Evolutionary conservation across 1,140 invertebrate species (phyloP), one percentile per base, ranked within the genome.

Genomic region (Drosophila nasuta): DNA sequence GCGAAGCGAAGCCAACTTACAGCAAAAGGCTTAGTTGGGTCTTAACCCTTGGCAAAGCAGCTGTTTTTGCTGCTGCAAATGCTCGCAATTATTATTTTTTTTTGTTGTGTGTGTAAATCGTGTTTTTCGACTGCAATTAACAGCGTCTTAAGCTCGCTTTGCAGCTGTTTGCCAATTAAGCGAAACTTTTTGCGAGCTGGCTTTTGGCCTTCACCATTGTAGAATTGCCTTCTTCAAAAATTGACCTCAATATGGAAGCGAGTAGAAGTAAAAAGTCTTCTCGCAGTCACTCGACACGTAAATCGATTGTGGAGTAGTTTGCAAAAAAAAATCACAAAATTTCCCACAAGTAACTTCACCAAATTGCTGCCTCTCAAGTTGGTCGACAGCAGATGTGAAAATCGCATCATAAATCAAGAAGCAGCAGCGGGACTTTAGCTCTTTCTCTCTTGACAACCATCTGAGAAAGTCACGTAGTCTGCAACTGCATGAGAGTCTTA

Each of bases 51-150:
- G 54, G 28, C 15, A 25, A 76, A 66, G 35, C 49, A 51, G 49
- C 20, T 33, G 51, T 25, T 51, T 3, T 11, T 54, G 28, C 28
- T 33, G 51, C n/a, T 6, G 25, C 11, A 77, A 74, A 77, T 68
- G 63, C 71, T 67, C 41, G 51, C 79, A 78, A 68, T 81, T 75
- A 82, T 71, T 77, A 67, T 73, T 74, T 13, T 11, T 63, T 25
- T 25, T 25, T 4, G 20, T 20, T 20, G 17, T 20, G 17, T 20
- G 20, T 25, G 20, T 25, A 25, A 25, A 25, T 25, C 20, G 48
- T 49, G 43, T 51, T 77, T 74, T 57, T 56, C 17, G 58, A 33
- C 17, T 54, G 72, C 78, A 81, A 81, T 81, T 80, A 85, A 73
- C 64, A 64, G 62, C 46, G 13, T 45, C 51, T 63, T 35, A 41